Percentiles rank a stretch among this genome's conserved stretches.
phyloP scores from a whole-genome alignment of 2,797 vertebrate genomes.

The Arctocebus calabarensis region DNA sequence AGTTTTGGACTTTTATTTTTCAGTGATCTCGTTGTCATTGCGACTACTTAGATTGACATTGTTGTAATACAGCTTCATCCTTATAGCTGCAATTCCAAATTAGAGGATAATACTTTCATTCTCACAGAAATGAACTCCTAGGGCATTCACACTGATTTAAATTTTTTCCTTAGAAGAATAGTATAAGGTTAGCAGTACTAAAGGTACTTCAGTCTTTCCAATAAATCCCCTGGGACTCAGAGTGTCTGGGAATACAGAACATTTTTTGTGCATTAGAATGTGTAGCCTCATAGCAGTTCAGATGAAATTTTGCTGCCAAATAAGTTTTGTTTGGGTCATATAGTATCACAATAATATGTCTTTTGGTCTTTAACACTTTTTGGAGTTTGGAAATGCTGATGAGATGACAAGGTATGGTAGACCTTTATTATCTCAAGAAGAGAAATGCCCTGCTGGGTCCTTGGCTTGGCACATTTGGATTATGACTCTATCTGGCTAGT shows the following conservation, averaged over 20 bases:
- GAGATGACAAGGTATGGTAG: not conserved
- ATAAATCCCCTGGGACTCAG: not conserved
- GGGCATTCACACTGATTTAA: conserved; percentile 16
- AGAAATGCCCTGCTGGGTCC: not conserved
- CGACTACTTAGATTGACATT: not conserved
- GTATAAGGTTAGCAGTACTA: not conserved
- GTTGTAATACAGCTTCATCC: not conserved
- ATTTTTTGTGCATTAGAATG: not conserved
- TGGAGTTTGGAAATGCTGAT: not conserved
- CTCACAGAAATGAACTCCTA: conserved; percentile 15
- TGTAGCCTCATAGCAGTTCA: not conserved
- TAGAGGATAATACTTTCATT: conserved; percentile 39
- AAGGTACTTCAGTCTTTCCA: not conserved
- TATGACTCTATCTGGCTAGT: not conserved
- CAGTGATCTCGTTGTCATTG: not conserved
- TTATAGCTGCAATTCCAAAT: not conserved
- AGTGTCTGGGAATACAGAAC: not conserved
- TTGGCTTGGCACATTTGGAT: not conserved
- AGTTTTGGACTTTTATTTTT: not conserved
- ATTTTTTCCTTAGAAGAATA: conserved; percentile 39
- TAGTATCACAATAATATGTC: not conserved
- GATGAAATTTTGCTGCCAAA: not conserved
- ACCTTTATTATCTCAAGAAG: not conserved
- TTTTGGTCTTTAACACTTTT: not conserved
- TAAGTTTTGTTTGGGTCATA: not conserved